Evolutionary conservation across 2,797 vertebrate species (phyloP).

Genomic region (Parambassis ranga): DNA sequence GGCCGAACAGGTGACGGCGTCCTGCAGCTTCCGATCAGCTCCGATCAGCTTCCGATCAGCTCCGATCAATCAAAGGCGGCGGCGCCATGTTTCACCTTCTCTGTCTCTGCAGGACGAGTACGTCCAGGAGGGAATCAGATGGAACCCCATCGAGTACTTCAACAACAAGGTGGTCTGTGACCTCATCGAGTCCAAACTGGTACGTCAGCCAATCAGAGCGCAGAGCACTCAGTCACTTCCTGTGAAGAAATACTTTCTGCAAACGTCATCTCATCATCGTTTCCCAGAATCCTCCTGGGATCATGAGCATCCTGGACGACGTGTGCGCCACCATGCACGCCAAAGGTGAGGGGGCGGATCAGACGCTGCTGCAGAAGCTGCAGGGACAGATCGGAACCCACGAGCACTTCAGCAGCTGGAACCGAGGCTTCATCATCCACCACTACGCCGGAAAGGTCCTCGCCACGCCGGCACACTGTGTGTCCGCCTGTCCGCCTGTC

Average conservation of each 20-base stretch:
- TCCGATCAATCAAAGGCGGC: too few species aligned
- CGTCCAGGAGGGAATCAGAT: conserved; percentile 84
- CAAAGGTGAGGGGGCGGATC: conserved; percentile 85
- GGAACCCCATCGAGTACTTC: conserved; percentile 86
- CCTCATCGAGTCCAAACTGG: conserved; percentile 87
- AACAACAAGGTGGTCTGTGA: conserved; percentile 89
- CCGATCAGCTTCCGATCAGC: too few species aligned
- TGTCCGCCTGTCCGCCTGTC: background rate
- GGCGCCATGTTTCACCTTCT: background rate
- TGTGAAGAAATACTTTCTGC: background rate
- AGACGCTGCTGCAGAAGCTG: conserved; percentile 85
- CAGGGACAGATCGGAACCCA: conserved; percentile 81
- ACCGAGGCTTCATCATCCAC: conserved; percentile 83
- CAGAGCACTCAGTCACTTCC: too few species aligned
- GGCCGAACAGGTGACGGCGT: conserved; percentile 80
- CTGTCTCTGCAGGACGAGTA: conserved; percentile 82
- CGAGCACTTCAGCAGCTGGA: conserved; percentile 88
- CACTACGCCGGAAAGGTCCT: conserved; percentile 86
- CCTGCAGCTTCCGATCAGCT: too few species aligned
- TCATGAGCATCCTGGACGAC: conserved; percentile 86
- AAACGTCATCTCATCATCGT: background rate
- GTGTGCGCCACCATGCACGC: conserved; percentile 89
- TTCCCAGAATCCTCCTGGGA: conserved; percentile 80
- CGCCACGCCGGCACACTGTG: background rate
- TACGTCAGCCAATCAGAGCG: conserved; percentile 64